Evolutionary conservation across 2,888 invertebrate genomes (phyloP).

Genomic region (Oscheius sp.): DNA sequence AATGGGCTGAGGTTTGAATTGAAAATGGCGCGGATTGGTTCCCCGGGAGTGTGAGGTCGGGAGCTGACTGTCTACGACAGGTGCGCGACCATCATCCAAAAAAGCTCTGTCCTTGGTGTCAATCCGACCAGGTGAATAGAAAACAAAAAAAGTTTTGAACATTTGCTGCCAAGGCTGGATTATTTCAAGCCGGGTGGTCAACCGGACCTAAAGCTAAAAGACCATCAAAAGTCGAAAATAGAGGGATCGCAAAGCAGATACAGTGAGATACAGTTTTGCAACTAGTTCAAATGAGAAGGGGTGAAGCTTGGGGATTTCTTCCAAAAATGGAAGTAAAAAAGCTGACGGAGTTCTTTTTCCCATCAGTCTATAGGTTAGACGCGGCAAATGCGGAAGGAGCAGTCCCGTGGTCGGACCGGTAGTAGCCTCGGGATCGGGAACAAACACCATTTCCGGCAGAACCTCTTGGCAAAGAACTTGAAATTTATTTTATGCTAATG

Average conservation of each 20-base stretch:
- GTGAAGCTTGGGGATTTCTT: too few relatives aligned
- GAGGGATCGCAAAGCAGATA: slow-evolving; percentile 1
- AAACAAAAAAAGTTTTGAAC: not conserved
- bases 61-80: slow-evolving; percentile 14
- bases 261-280: slow-evolving; percentile 5
- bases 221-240: slow-evolving; percentile 19
- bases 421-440: slow-evolving; percentile 16
- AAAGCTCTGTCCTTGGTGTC: slow-evolving; percentile 27
- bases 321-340: not conserved
- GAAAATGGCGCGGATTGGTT: slow-evolving; percentile 8
- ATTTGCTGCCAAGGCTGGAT: slow-evolving; percentile 11
- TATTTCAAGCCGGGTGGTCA: not conserved
- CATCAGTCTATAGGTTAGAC: slow-evolving; percentile 4
- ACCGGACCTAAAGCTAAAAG: not conserved
- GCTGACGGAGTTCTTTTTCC: too few relatives aligned
- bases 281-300: slow-evolving; percentile 23
- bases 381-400: slow-evolving; percentile 23
- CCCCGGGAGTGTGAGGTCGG: slow-evolving; percentile 10
- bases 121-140: slow-evolving; percentile 26
- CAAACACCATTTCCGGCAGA: slow-evolving; percentile 28
- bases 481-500: slow-evolving; percentile 19
- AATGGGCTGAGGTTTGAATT: slow-evolving; percentile 8
- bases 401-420: slow-evolving; percentile 21
- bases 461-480: slow-evolving; percentile 17
- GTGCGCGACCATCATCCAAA: slow-evolving; percentile 11